Evolutionary conservation across 2,113 vertebrate species (phyloP).

Genomic region (Megaleporinus macrocephalus): DNA sequence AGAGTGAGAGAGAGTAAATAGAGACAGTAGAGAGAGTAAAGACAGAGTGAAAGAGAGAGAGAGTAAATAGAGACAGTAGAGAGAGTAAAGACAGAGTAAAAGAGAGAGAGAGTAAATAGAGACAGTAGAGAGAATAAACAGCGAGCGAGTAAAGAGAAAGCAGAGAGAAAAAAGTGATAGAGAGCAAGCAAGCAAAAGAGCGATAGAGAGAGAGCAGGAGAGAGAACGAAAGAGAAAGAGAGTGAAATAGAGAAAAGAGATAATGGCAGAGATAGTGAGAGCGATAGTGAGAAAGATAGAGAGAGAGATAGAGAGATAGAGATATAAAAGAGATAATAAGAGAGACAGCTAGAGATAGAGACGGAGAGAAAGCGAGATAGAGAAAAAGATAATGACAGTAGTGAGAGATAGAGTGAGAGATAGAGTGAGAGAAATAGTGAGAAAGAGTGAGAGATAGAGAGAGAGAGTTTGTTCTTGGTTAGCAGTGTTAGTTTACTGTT

Average conservation of each 20-base stretch:
- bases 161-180: too few species aligned
- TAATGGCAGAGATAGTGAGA: neutral
- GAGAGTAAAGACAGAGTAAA: too few species aligned
- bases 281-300: neutral
- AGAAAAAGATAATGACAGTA: constrained; percentile 43
- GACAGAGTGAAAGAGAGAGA: constrained; percentile 46
- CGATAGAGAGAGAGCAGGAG: neutral
- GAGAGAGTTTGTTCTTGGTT: constrained; percentile 25
- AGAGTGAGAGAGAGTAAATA: constrained; percentile 51
- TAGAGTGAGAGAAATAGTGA: constrained; percentile 54
- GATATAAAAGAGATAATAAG: constrained; percentile 13
- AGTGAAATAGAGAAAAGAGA: too few species aligned
- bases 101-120: too few species aligned
- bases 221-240: constrained; percentile 47
- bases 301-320: constrained; percentile 6
- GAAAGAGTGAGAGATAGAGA: constrained; percentile 41
- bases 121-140: constrained; percentile 49
- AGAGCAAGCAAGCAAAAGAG: too few species aligned
- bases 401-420: constrained; percentile 30
- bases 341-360: neutral
- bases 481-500: constrained; percentile 24
- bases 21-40: too few species aligned
- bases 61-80: too few species aligned
- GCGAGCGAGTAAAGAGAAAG: constrained; percentile 45
- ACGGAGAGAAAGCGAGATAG: constrained; percentile 59